These are phyloP conservation scores for Ivindomyrus marchei DNA, from an alignment of 2,113 vertebrate species.

Conservation along the genomic window DNA sequence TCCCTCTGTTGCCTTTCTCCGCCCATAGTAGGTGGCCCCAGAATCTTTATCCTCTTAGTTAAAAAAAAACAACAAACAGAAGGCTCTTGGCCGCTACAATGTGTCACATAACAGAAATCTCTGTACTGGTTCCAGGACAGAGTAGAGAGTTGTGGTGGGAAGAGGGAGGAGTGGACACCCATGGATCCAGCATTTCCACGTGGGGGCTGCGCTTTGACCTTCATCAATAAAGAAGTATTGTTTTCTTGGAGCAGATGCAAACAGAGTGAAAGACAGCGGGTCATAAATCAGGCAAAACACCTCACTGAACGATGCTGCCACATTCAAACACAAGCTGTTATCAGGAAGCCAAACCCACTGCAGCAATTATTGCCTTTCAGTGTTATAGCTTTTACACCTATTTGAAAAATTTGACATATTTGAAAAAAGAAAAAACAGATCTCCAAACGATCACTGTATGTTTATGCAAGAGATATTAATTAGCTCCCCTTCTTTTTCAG, in stretches of 20 bases:
- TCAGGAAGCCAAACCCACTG: not conserved
- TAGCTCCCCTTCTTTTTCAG: not conserved
- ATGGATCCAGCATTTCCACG: not conserved
- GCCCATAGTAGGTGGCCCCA: not conserved
- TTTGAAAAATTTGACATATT: not conserved
- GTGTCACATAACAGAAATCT: not conserved
- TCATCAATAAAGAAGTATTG: slow-evolving; percentile 5
- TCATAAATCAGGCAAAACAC: not conserved
- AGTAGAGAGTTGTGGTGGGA: not conserved
- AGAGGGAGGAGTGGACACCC: not conserved
- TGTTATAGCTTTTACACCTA: not conserved
- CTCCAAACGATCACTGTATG: not conserved
- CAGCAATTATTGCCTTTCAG: not conserved
- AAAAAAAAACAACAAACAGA: not conserved
- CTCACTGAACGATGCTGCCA: not conserved
- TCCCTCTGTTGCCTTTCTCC: not conserved
- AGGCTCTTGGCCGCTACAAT: not conserved
- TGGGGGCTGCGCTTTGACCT: not conserved
- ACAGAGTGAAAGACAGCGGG: not conserved
- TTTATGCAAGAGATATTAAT: not conserved
- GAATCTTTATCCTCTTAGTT: not conserved
- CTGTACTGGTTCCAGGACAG: slow-evolving; percentile 7
- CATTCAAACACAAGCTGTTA: not conserved
- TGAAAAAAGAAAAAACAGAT: not conserved
- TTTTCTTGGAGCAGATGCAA: not conserved